phyloP scores from a whole-genome alignment of 2,888 invertebrate genomes.

The Lottia gigantea region DNA sequence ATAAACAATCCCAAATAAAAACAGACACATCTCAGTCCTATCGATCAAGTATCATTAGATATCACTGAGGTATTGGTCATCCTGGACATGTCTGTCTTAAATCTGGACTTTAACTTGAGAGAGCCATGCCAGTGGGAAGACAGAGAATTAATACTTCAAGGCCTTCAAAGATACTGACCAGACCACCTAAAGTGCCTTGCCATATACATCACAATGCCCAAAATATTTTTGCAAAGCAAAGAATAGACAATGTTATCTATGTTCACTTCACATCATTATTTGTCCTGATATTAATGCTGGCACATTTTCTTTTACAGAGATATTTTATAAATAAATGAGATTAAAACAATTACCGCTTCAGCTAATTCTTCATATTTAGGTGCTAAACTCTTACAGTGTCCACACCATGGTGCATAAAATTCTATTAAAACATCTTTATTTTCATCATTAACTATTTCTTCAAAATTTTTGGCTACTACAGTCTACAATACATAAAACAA shows the following conservation, averaged over 20 bases:
- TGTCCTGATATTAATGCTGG: no score
- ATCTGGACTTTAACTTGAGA: no score
- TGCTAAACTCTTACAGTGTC: conserved; percentile 95
- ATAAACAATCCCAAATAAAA: no score
- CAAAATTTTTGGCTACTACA: conserved; percentile 97
- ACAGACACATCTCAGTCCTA: conserved; percentile 7
- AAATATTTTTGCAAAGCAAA: no score
- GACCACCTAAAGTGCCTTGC: no score
- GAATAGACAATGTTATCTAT: no score
- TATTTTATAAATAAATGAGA: neutral
- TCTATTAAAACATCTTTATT: conserved; percentile 94
- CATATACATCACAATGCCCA: no score
- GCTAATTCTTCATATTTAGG: conserved; percentile 95
- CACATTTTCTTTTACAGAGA: no score
- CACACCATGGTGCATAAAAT: conserved; percentile 98
- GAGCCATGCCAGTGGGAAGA: no score
- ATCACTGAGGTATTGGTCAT: conserved; percentile 2
- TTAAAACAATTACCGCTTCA: conserved; percentile 63
- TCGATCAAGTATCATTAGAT: neutral
- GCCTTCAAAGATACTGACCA: no score
- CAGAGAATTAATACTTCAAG: no score
- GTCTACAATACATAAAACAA: conserved; percentile 70
- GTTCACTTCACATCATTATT: no score
- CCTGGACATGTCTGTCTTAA: neutral
- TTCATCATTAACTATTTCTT: conserved; percentile 90